Base-by-base conservation (phyloP, 2,113 vertebrate genomes). In the Plecotus auritus region DNA sequence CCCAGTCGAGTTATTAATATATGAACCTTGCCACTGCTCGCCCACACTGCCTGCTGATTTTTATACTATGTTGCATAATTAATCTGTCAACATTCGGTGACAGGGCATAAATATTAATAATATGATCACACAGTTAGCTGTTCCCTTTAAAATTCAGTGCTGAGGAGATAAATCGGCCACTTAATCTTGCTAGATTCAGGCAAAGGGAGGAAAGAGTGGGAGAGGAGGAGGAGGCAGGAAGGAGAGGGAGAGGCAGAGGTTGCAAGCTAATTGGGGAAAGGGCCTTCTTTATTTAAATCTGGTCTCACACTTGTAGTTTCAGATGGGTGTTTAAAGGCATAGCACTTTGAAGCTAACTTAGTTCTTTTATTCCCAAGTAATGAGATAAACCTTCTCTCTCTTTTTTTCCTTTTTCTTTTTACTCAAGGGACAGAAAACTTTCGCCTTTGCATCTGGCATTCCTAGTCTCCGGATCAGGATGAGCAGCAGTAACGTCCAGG, bases 101-200 rank as follows among this genome's bases (percentile, higher is more conserved):
- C 97, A 97, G 97, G 96, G 97, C 97, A 99, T 98, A 99, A 99
- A 99, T 98, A 98, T 98, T 99, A 99, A 98, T 98, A 98, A 98
- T 97, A 95, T 35, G 96, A 98, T 98, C 98, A 98, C 97, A 98
- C 97, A 97, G 98, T 98, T 95, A 98, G 97, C 97, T 98, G 96
- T 98, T 98, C 97, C 98, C 97, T 98, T 98, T 98, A 98, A 98
- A 98, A 98, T 98, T 97, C 97, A 95, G 97, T 40, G 56, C 95
- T 2, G 85, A 95, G 18, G 97, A 98, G 98, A 98, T 98, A 97
- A 98, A 98, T 98, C 92, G 66, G 35, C 82, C 97, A 97, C 97
- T 98, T 98, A 98, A 98, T 98, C 97, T 97, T 90, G 49, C 96
- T 95, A 45, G 95, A 97, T 97, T 98, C 98, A 97, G 86, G 97